These are phyloP conservation scores for Mustelus asterias DNA, from an alignment of 2,113 vertebrate genomes.

Conservation along the genomic window DNA sequence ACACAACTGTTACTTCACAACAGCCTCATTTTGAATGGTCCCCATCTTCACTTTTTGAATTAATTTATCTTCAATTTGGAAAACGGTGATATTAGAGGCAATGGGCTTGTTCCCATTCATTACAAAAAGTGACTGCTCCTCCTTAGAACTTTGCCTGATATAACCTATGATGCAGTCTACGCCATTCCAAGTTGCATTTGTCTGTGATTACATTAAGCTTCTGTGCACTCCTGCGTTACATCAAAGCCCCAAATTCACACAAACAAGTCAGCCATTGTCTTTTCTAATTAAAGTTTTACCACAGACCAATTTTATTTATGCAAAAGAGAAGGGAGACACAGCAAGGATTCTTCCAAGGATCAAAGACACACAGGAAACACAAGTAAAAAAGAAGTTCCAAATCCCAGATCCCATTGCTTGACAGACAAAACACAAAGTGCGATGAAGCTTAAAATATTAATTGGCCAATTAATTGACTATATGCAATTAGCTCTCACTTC, in stretches of 20 bases:
- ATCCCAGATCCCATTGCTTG: background rate
- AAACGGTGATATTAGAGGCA: background rate
- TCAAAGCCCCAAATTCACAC: background rate
- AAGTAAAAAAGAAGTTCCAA: background rate
- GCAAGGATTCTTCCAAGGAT: background rate
- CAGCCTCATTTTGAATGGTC: background rate
- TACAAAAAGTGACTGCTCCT: background rate
- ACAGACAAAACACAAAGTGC: background rate
- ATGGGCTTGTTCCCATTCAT: background rate
- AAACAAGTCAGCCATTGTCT: background rate
- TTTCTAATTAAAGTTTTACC: background rate
- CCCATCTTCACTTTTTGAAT: background rate
- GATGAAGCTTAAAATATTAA: background rate
- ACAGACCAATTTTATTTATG: background rate
- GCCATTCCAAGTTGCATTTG: background rate
- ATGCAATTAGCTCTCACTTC: background rate
- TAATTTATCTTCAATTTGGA: background rate
- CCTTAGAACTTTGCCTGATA: background rate
- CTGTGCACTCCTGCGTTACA: background rate
- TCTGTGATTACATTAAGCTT: background rate
- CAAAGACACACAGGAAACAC: background rate
- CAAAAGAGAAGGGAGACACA: background rate
- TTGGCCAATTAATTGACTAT: background rate
- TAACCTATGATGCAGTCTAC: background rate
- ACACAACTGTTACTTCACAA: background rate